These are phyloP conservation scores for Panzeria rudis DNA, from an alignment of 2,888 invertebrate species.

Conservation along the genomic window DNA sequence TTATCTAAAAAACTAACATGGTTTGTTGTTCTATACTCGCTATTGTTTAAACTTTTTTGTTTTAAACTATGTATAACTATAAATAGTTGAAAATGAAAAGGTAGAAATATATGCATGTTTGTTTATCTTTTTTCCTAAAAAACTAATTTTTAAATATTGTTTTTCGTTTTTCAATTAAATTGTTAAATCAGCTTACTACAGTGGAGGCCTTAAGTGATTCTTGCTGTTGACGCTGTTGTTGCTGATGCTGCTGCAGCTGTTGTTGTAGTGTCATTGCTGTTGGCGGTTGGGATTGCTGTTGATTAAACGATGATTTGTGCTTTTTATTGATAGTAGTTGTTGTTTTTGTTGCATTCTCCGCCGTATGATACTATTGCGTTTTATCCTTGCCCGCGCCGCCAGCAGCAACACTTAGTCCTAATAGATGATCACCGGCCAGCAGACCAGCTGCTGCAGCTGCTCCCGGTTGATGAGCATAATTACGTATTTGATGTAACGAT, in stretches of 20 bases:
- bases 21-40: slow-evolving; percentile 60
- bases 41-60: slow-evolving; percentile 29
- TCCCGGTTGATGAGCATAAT: slow-evolving; percentile 95
- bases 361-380: slow-evolving; percentile 81
- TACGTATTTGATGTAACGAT: slow-evolving; percentile 97
- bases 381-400: slow-evolving; percentile 80
- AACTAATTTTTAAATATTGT: slow-evolving; percentile 39
- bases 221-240: slow-evolving; percentile 51
- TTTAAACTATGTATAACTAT: slow-evolving; percentile 13
- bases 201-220: slow-evolving; percentile 65
- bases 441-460: slow-evolving; percentile 84
- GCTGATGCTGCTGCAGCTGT: slow-evolving; percentile 48
- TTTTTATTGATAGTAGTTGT: slow-evolving; percentile 43
- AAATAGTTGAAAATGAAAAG: slow-evolving; percentile 23
- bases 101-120: not conserved
- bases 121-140: not conserved
- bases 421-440: slow-evolving; percentile 87
- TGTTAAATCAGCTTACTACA: slow-evolving; percentile 65
- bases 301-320: slow-evolving; percentile 58
- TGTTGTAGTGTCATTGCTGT: slow-evolving; percentile 67
- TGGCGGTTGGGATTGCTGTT: slow-evolving; percentile 56
- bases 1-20: slow-evolving; percentile 60
- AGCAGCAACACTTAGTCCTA: slow-evolving; percentile 83
- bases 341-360: slow-evolving; percentile 28
- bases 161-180: slow-evolving; percentile 19